Evolutionary conservation across 2,797 vertebrate species (phyloP), one percentile per base, ranked within the genome.

Genomic region (Aplochiton taeniatus): DNA sequence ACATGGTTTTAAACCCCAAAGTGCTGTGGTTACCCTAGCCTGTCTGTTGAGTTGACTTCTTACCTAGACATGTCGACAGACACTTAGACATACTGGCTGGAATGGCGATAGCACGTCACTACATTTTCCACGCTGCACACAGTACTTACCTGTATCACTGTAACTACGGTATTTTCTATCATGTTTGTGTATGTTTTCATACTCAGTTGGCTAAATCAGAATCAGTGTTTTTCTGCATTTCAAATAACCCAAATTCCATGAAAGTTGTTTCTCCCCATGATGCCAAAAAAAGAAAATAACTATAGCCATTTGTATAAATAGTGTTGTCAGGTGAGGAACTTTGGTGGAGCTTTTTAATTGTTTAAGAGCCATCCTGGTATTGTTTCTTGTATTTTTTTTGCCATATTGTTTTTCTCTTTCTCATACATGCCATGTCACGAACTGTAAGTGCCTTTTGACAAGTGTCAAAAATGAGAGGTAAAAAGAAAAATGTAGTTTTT

Each of bases 371-470:
- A n/a, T 19, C 9, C 12, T 10, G 43, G 55, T 61, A 12, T 56
- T 56, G 52, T 53, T 31, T 20, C 16, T 41, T 9, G 4, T n/a
- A n/a, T 57, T 16, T 45, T 14, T n/a, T 10, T n/a, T 43, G 49
- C 42, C 20, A 4, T n/a, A 46, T 18, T 58, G n/a, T 10, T 9
- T 55, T 20, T 50, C 4, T 42, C 54, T 63, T 4, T 42, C 31
- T 6, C 31, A 31, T 31, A 31, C 3, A 65, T 0, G n/a, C 54
- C 55, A 16, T 5, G 11, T 63, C 62, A 69, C 61, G 44, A 63
- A 45, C 19, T 8, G 41, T 11, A 84, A 89, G 80, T 84, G 85
- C 84, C 86, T 88, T 63, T 84, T 47, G 41, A n/a, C 51, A 46
- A 1, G 16, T 73, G 31, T 6, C 2, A 6, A 31, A 31, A 31